Conservation (phyloP, 2,113 vertebrate genomes). For the Corapipo altera region DNA sequence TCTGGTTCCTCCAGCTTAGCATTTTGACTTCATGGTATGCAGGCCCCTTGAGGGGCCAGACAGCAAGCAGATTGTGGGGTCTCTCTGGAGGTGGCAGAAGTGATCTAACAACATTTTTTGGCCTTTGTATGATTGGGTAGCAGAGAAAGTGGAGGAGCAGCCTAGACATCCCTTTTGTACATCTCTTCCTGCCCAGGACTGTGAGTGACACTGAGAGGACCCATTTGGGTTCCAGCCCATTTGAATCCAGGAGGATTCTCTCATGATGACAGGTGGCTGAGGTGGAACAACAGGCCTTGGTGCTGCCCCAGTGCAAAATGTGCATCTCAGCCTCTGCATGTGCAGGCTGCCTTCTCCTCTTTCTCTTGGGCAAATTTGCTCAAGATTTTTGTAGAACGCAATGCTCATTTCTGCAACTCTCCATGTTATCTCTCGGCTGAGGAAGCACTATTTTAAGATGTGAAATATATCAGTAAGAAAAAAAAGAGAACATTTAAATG, state of each 20-base stretch:
- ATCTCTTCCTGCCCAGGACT: not conserved
- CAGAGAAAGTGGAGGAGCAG: not conserved
- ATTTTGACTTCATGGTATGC: not conserved
- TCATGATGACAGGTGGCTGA: not conserved
- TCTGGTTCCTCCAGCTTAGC: not conserved
- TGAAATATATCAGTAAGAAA: not conserved
- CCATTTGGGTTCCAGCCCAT: not conserved
- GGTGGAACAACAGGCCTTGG: not conserved
- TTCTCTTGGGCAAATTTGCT: not conserved
- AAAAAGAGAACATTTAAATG: not conserved
- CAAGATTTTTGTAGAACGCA: not conserved
- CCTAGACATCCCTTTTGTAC: too few species aligned
- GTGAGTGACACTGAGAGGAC: fast-evolving
- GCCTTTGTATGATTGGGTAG: not conserved
- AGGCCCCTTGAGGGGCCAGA: not conserved
- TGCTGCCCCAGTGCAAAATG: not conserved
- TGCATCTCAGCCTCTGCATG: not conserved
- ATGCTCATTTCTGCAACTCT: not conserved
- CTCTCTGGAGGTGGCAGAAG: not conserved
- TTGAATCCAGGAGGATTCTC: not conserved
- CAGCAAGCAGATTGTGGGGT: not conserved
- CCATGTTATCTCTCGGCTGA: not conserved
- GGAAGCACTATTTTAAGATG: not conserved
- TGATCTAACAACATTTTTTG: not conserved
- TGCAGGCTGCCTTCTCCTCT: not conserved